Percentiles rank a stretch among this genome's conserved stretches.
Evolutionary conservation across 2,113 vertebrate species (phyloP).

Genomic region (Sturnira hondurensis): DNA sequence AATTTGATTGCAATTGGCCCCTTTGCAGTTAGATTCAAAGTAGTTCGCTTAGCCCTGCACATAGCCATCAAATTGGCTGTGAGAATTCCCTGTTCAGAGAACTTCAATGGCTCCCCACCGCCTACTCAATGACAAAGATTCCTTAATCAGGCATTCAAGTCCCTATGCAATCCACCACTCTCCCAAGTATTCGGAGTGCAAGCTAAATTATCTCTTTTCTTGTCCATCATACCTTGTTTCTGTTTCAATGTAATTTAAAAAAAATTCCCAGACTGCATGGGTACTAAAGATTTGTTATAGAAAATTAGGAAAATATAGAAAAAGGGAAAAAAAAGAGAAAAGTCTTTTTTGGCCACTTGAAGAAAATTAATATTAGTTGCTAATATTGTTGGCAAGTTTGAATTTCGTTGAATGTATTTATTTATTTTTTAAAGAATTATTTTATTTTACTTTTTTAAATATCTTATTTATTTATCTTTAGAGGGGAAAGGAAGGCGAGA

Average conservation of each 20-base stretch:
- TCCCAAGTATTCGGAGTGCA: background rate
- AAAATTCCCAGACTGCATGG: background rate
- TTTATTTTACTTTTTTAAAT: no score
- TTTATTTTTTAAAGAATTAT: no score
- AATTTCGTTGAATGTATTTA: background rate
- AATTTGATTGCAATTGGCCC: background rate
- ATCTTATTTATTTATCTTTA: no score
- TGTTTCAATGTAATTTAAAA: background rate
- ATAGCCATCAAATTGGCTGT: slow-evolving; percentile 41
- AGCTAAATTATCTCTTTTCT: background rate
- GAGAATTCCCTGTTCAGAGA: slow-evolving; percentile 50
- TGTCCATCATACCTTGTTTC: background rate
- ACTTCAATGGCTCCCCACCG: slow-evolving; percentile 58
- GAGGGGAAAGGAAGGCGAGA: no score
- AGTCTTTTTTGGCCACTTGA: background rate
- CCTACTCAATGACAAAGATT: slow-evolving; percentile 44
- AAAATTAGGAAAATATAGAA: background rate
- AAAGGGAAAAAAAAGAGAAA: background rate
- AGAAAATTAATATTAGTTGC: background rate
- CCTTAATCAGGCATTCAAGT: slow-evolving; percentile 6
- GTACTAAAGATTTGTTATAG: background rate
- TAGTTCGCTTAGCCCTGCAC: slow-evolving; percentile 1
- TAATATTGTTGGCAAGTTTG: background rate
- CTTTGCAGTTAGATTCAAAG: slow-evolving; percentile 19
- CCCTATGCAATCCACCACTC: background rate